A percentile compares a stretch with the other conserved stretches of the same genome.
Conservation (phyloP, 2,888 invertebrate genomes). For the Nudaria mundana region DNA sequence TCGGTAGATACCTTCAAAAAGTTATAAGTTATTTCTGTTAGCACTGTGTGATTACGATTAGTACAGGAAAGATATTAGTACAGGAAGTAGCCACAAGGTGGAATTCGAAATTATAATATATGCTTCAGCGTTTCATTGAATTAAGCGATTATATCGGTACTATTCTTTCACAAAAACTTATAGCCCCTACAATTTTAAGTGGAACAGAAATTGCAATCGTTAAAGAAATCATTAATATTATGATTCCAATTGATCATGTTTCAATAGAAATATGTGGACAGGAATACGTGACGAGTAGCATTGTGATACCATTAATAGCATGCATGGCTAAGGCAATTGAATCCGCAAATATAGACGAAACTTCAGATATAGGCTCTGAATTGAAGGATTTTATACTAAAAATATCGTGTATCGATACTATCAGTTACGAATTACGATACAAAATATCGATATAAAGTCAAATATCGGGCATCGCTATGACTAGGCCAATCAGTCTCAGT, state of each 20-base stretch:
- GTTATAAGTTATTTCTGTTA: neutral
- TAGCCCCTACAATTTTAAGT: conserved; percentile 1
- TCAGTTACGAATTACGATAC: no score
- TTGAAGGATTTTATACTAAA: no score
- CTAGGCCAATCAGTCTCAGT: no score
- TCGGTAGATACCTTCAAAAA: neutral
- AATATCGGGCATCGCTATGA: no score
- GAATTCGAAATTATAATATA: conserved; percentile 19
- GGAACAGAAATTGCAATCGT: conserved; percentile 3
- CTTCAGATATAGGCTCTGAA: conserved; percentile 1
- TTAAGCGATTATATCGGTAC: conserved; percentile 1
- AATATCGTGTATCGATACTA: no score
- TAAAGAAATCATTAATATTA: conserved; percentile 1
- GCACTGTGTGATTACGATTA: neutral
- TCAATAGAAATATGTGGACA: no score
- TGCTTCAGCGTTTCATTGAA: conserved; percentile 7
- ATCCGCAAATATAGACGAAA: conserved; percentile 1
- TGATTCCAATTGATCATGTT: neutral
- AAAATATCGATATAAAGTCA: no score
- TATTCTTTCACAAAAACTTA: conserved; percentile 1
- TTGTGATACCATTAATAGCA: neutral
- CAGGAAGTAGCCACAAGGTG: conserved; percentile 15
- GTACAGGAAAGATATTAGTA: conserved; percentile 11
- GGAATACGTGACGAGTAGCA: no score
- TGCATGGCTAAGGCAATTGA: conserved; percentile 1